phyloP scores from a whole-genome alignment of 2,888 invertebrate species.

The Epinotia nisella region DNA sequence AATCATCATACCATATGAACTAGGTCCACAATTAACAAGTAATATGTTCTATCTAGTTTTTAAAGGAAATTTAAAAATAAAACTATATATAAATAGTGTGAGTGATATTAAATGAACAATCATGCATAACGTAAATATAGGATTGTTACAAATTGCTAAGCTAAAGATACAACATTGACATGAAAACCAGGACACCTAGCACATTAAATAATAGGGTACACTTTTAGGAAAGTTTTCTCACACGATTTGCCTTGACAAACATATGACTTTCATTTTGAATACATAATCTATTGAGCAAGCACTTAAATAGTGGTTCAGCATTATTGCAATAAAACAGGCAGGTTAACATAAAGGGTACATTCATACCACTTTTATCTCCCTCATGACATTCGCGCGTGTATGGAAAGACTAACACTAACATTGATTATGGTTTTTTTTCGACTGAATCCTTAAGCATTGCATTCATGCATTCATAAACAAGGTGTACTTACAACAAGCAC shows the following conservation, averaged over 20 bases:
- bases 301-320: neutral
- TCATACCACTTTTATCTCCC: conserved; percentile 23
- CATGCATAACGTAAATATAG: too few relatives aligned
- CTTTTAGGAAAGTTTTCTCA: neutral
- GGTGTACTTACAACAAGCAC: conserved; percentile 22
- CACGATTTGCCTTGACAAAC: neutral
- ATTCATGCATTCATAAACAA: conserved; percentile 27
- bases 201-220: neutral
- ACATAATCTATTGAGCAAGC: neutral
- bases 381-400: conserved; percentile 4
- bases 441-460: neutral
- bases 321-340: neutral
- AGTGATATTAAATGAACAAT: too few relatives aligned
- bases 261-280: neutral
- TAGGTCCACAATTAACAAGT: too few relatives aligned
- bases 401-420: neutral
- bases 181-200: neutral
- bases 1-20: too few relatives aligned
- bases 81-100: too few relatives aligned
- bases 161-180: neutral
- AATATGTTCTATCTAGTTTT: too few relatives aligned
- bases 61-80: too few relatives aligned
- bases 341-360: conserved; percentile 8
- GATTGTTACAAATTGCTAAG: too few relatives aligned
- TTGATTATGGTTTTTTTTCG: neutral